Base-by-base conservation (phyloP, 2,888 invertebrate genomes). In the Catocala sponsa region DNA sequence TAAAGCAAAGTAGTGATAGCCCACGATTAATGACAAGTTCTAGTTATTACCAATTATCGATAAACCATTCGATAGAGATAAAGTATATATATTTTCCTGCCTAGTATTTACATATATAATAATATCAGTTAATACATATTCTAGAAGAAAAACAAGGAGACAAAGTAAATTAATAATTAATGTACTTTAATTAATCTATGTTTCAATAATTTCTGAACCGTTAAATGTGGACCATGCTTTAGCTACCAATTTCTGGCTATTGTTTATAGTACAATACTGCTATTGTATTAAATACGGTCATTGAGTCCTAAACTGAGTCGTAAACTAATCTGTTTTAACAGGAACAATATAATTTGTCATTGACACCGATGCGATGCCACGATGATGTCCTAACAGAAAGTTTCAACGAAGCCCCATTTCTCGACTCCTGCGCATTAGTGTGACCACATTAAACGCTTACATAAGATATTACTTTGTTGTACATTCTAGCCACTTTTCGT, bases 311-410 rank as follows among this genome's bases (percentile, higher is more conserved):
- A 70, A 72, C 69, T 53, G 62, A 68, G 61, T 49, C 48, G 47
- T 66, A 64, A 62, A 66, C 41, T 60, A 66, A 77, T 74, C 66
- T 66, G 70, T 79, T 78, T 67, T 33, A 63, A 57, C 41, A 33
- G 58, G 63, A 69, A 60, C 43, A 62, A 68, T 60, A 68, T 54
- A 48, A 69, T 76, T 81, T 76, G 74, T 71, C 78, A 74, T 72
- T 72, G 74, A 71, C 63, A 68, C 55, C 25, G 43, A 59, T n/a
- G n/a, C n/a, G n/a, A n/a, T n/a, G n/a, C n/a, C n/a, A n/a, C n/a
- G n/a, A n/a, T 79, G 73, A 74, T 65, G 70, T 69, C 66, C 55
- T 56, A 53, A 55, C 58, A 59, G 50, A 66, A 50, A 42, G 55
- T 54, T 66, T 54, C 64, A 65, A 76, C 71, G 70, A 70, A 70